A percentile compares a stretch with the other conserved stretches of the same genome.
Evolutionary conservation across 1,140 invertebrate genomes (phyloP).

Genomic region (Andricus grossulariae): DNA sequence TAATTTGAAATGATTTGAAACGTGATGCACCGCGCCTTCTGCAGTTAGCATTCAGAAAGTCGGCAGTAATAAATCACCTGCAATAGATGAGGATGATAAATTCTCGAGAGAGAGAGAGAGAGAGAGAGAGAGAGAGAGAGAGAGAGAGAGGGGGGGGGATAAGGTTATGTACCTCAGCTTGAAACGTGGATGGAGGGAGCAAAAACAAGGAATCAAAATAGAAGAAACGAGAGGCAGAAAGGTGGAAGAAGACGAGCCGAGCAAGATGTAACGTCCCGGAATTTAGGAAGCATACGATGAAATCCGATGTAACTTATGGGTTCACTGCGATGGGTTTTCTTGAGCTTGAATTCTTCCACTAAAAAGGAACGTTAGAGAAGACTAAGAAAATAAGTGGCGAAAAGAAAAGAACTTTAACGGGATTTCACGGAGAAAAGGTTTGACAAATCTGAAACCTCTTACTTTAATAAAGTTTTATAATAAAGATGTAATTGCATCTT

Average conservation of each 20-base stretch:
- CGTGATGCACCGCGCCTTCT: neutral
- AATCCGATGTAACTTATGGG: neutral
- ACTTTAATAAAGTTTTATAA: neutral
- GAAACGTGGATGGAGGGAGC: neutral
- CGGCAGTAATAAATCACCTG: neutral
- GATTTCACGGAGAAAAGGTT: neutral
- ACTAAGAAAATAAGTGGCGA: neutral
- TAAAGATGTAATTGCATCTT: neutral
- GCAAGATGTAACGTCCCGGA: conserved; percentile 1
- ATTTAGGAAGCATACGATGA: neutral
- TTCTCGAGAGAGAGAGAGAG: neutral
- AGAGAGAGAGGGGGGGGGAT: neutral
- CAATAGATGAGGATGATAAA: neutral
- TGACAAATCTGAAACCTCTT: neutral
- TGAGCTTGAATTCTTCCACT: neutral
- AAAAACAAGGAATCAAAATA: neutral
- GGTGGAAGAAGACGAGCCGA: neutral
- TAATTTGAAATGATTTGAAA: conserved; percentile 15
- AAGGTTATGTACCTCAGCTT: neutral
- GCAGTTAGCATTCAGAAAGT: conserved; percentile 9
- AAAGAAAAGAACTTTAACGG: neutral
- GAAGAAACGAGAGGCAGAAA: neutral
- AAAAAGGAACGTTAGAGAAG: neutral
- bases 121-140: neutral
- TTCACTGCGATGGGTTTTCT: neutral